phyloP scores from a whole-genome alignment of 92 coral and sea anemone species.

The Zoanthus gigantus region DNA sequence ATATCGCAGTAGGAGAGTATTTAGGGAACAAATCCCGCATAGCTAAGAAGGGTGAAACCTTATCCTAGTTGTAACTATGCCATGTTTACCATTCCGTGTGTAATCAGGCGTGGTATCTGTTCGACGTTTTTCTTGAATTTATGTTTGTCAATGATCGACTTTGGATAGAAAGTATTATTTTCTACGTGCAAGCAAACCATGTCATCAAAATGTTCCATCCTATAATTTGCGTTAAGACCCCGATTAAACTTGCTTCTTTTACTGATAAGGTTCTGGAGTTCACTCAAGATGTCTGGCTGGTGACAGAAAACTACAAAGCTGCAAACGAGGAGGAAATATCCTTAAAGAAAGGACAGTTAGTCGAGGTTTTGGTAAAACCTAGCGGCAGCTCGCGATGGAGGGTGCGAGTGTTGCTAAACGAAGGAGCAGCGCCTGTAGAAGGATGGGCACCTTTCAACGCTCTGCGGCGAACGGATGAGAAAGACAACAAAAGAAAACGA shows the following conservation, averaged over 20 bases:
- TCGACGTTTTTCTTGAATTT: neutral
- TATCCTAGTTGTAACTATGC: neutral
- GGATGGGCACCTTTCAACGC: slow-evolving; percentile 95
- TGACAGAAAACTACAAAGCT: slow-evolving; percentile 91
- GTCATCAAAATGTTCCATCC: slow-evolving; percentile 59
- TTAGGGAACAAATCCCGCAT: slow-evolving; percentile 29
- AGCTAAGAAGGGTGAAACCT: slow-evolving; percentile 26
- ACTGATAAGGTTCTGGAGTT: slow-evolving; percentile 82
- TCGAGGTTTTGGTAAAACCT: slow-evolving; percentile 92
- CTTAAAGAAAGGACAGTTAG: slow-evolving; percentile 93
- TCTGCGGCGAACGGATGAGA: slow-evolving; percentile 84
- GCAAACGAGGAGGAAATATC: slow-evolving; percentile 95
- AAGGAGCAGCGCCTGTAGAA: slow-evolving; percentile 81
- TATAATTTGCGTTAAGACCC: slow-evolving; percentile 70
- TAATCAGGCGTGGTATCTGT: slow-evolving; percentile 27
- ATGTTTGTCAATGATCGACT: neutral
- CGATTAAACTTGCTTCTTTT: slow-evolving; percentile 80
- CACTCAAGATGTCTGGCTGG: slow-evolving; percentile 81
- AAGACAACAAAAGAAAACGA: slow-evolving; percentile 77
- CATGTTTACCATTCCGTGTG: slow-evolving; percentile 40
- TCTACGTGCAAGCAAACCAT: neutral
- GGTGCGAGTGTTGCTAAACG: slow-evolving; percentile 87
- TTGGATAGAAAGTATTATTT: slow-evolving; percentile 16
- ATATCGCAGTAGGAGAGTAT: neutral
- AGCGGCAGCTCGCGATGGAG: slow-evolving; percentile 94